phyloP scores from a whole-genome alignment of 2,888 invertebrate genomes.

The Heliconius sara region DNA sequence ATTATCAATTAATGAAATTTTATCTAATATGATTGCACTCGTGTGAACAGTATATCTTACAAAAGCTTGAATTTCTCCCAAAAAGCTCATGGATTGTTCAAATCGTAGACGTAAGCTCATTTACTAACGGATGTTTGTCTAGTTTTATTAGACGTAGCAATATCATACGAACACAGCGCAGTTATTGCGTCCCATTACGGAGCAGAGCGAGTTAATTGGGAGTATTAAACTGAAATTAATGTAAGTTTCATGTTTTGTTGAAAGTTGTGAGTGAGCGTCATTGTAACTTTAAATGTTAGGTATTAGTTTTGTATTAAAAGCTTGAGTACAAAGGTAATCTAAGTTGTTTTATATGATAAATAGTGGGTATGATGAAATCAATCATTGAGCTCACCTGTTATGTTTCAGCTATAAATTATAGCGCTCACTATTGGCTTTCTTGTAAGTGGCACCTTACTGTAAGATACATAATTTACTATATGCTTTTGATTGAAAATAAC shows the following conservation, averaged over 20 bases:
- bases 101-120: not conserved
- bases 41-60: not conserved
- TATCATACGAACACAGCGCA: slow-evolving; percentile 36
- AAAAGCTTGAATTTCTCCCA: not conserved
- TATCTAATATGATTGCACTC: not conserved
- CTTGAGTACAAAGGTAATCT: slow-evolving; percentile 24
- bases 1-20: too few relatives aligned
- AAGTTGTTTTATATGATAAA: too few relatives aligned
- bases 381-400: slow-evolving; percentile 17
- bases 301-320: slow-evolving; percentile 43
- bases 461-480: not conserved
- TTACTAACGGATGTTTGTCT: slow-evolving; percentile 13
- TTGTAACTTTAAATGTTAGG: slow-evolving; percentile 47
- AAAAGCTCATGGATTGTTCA: not conserved
- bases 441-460: too few relatives aligned
- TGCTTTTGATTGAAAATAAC: not conserved
- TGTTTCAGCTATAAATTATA: not conserved
- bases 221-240: slow-evolving; percentile 50
- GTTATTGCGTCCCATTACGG: slow-evolving; percentile 44
- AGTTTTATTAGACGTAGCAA: slow-evolving; percentile 16
- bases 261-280: slow-evolving; percentile 43
- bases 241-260: slow-evolving; percentile 49
- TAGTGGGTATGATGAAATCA: too few relatives aligned
- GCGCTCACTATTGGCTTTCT: not conserved
- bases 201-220: slow-evolving; percentile 48